Base-by-base conservation (phyloP, 2,113 vertebrate genomes). In the Macaca mulatta region DNA sequence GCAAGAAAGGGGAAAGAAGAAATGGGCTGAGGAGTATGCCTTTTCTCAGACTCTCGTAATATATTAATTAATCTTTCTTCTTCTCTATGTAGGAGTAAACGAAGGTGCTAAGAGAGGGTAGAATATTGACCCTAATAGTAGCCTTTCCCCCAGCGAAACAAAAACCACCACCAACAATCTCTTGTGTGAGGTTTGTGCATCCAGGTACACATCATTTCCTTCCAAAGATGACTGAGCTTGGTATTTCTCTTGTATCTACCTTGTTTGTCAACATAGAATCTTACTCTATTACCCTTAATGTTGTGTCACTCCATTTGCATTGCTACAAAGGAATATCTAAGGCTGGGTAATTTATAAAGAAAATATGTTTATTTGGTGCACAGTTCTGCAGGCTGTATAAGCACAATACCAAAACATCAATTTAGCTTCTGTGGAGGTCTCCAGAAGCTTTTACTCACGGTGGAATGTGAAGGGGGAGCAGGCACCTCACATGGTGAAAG, bases 111-210 rank as follows among this genome's bases (percentile, higher is more conserved):
- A 38, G 18, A 55, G 25, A 59, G 12, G 0, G 6, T 9, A 80
- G 23, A 30, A 48, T 7, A 32, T 87, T 72, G 74, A 45, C 22
- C 70, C 20, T 20, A 82, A 45, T 9, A 43, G 50, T 1, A 64
- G 4, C 0, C 4, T 0, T 3, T 72, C 3, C 0, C 1, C 25
- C 16, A 40, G 0, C 11, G n/a, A 75, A 92, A 48, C 6, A 38
- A 25, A 48, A 1, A 38, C 2, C 3, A 38, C 1, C 0, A 4
- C 10, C 1, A 59, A 25, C 59, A 70, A 9, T 22, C 8, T 32
- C 4, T 12, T 48, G 2, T 25, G 23, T 17, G 6, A 92, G 10
- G 1, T 0, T 9, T 2, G 2, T 70, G 8, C 0, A 35, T 79
- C 25, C 17, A 70, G 17, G 5, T 81, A 35, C 7, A 77, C 32